Conservation (phyloP, 2,797 vertebrate genomes). For the Eidolon dupreanum region DNA sequence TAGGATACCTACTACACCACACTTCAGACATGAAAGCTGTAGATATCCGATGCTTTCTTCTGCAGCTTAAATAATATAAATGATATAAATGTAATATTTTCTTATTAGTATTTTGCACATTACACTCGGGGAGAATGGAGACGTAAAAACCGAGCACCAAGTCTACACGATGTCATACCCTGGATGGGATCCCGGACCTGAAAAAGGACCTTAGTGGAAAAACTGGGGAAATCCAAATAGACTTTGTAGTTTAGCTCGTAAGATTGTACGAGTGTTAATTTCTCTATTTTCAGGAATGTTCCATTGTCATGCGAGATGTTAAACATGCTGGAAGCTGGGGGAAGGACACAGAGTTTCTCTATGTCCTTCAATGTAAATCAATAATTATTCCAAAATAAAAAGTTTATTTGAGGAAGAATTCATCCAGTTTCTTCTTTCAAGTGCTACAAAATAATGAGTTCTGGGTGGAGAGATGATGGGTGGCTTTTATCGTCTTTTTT, state of each 20-base stretch:
- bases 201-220: not conserved
- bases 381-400: not conserved
- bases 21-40: accelerated
- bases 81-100: not conserved
- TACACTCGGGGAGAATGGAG: not conserved
- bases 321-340: not conserved
- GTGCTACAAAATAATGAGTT: not conserved
- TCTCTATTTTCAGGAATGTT: not conserved
- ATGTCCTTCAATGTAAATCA: not conserved
- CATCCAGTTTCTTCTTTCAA: not conserved
- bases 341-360: not conserved
- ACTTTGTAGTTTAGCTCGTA: not conserved
- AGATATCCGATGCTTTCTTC: not conserved
- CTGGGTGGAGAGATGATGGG: not conserved
- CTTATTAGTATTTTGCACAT: not conserved
- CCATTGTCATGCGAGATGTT: not conserved
- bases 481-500: not conserved
- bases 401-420: not conserved
- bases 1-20: not conserved
- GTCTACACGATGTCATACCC: not conserved
- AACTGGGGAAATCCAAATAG: not conserved
- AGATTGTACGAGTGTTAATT: not conserved
- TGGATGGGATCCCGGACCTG: no score
- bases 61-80: not conserved
- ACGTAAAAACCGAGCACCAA: not conserved